Conservation (phyloP, 2,797 vertebrate species). For the Mustela erminea region DNA sequence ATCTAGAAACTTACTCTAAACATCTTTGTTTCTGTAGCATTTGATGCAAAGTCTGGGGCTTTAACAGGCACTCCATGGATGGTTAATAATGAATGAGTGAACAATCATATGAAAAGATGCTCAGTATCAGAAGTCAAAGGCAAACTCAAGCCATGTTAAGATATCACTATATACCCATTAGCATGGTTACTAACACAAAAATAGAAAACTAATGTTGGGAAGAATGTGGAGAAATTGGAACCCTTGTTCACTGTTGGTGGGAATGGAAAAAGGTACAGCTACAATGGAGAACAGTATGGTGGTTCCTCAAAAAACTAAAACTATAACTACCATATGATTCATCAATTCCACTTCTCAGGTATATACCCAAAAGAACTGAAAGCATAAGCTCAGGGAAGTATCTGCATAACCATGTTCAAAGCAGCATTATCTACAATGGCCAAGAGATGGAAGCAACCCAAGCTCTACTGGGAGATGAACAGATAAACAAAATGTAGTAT, state of each 20-base stretch:
- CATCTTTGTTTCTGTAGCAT: neutral
- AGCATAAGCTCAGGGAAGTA: neutral
- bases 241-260: neutral
- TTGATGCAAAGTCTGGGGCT: neutral
- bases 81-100: neutral
- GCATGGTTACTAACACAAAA: neutral
- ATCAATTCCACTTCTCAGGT: neutral
- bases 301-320: neutral
- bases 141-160: neutral
- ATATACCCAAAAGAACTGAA: neutral
- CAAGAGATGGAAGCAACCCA: neutral
- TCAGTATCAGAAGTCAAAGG: neutral
- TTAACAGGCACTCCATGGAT: neutral
- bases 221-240: neutral
- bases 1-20: neutral
- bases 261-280: neutral
- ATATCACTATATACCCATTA: neutral
- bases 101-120: neutral
- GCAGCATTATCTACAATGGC: neutral
- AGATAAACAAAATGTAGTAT: neutral
- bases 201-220: neutral
- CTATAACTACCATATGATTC: neutral
- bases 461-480: neutral
- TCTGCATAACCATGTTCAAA: neutral
- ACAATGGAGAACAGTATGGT: neutral